Evolutionary conservation across 2,113 vertebrate genomes (phyloP).

Genomic region (Colaptes auratus): DNA sequence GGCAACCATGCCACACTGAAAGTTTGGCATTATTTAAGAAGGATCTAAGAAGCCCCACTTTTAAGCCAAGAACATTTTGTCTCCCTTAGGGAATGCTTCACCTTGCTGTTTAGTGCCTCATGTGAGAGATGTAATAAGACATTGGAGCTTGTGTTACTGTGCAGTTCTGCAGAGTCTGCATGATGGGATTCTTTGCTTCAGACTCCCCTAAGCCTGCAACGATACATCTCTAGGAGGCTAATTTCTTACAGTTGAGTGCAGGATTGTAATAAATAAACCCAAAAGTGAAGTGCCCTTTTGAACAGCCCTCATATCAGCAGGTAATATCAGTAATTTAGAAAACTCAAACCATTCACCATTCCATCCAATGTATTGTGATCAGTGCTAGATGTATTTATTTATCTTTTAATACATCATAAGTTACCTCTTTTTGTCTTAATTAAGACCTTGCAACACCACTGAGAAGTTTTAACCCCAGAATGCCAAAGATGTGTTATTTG

Average conservation of each 20-base stretch:
- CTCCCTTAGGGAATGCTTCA: background rate
- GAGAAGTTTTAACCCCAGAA: constrained; percentile 66
- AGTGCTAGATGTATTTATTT: constrained; percentile 27
- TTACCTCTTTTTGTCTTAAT: constrained; percentile 75
- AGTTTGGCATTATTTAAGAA: background rate
- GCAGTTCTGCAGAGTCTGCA: constrained; percentile 17
- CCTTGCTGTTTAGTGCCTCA: background rate
- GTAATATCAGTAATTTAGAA: constrained; percentile 80
- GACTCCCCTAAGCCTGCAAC: constrained; percentile 63
- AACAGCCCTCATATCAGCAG: constrained; percentile 84
- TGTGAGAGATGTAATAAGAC: background rate
- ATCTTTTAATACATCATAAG: constrained; percentile 62
- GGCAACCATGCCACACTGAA: background rate
- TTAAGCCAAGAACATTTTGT: background rate
- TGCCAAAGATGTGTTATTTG: constrained; percentile 44
- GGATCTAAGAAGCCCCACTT: background rate
- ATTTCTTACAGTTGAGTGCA: constrained; percentile 81
- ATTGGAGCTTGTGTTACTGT: constrained; percentile 24
- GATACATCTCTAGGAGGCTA: constrained; percentile 84
- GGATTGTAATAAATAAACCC: constrained; percentile 84
- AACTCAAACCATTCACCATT: constrained; percentile 73
- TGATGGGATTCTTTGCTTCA: constrained; percentile 47
- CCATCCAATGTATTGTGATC: constrained; percentile 71
- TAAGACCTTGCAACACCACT: constrained; percentile 61
- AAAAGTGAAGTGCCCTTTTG: constrained; percentile 83